Evolutionary conservation across 2,797 vertebrate genomes (phyloP).

Genomic region (Catamblyrhynchus diadema): DNA sequence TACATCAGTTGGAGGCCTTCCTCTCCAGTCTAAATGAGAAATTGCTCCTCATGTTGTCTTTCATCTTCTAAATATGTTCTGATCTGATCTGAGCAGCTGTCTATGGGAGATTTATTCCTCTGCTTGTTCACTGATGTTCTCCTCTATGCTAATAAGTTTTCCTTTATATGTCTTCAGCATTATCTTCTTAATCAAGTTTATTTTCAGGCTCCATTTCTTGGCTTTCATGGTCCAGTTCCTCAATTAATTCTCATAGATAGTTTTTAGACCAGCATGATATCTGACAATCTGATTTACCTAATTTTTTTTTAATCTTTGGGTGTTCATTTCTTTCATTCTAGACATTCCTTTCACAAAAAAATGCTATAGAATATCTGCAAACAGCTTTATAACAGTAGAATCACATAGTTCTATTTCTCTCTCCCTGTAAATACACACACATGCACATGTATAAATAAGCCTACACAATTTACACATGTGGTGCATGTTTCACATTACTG

Average conservation of each 20-base stretch:
- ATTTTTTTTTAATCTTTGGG: not conserved
- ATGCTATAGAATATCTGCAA: constrained; percentile 2
- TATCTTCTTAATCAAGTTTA: constrained; percentile 43
- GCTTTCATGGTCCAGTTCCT: constrained; percentile 21
- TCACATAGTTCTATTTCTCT: constrained; percentile 18
- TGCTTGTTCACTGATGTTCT: constrained; percentile 35
- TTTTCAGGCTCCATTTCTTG: constrained; percentile 54
- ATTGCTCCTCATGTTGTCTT: constrained; percentile 41
- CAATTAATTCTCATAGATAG: constrained; percentile 53
- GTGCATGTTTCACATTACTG: constrained; percentile 60
- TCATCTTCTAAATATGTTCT: constrained; percentile 14
- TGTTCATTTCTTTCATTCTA: constrained; percentile 8
- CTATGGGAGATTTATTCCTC: constrained; percentile 24
- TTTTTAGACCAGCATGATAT: not conserved
- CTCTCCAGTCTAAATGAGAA: constrained; percentile 51
- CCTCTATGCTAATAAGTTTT: constrained; percentile 40
- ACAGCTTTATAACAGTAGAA: constrained; percentile 24
- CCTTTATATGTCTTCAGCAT: constrained; percentile 27
- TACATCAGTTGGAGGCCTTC: constrained; percentile 40
- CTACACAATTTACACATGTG: constrained; percentile 34
- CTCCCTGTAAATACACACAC: not conserved
- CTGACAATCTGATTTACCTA: not conserved
- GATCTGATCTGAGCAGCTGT: constrained; percentile 20
- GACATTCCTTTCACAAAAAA: not conserved
- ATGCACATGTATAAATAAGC: not conserved